phyloP scores from a whole-genome alignment of 2,113 vertebrate species.

The Bubo bubo region DNA sequence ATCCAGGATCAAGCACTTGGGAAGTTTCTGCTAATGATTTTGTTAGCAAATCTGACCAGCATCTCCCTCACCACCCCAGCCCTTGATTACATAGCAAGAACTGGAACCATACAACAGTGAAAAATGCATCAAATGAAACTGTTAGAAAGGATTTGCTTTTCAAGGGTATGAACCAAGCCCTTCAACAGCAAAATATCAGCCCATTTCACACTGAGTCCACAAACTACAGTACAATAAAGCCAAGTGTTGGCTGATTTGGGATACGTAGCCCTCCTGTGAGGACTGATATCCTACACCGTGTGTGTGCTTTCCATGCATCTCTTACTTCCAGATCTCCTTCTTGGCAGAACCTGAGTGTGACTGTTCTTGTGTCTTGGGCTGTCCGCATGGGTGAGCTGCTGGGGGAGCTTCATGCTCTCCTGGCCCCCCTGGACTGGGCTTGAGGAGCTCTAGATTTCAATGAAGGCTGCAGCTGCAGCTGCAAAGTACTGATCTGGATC shows the following conservation, averaged over 20 bases:
- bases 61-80: neutral
- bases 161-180: neutral
- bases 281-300: neutral
- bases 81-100: neutral
- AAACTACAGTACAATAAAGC: neutral
- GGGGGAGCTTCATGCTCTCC: neutral
- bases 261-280: neutral
- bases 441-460: neutral
- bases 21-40: neutral
- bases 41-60: neutral
- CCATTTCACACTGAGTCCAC: neutral
- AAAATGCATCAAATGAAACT: neutral
- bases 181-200: neutral
- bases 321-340: neutral
- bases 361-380: neutral
- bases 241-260: neutral
- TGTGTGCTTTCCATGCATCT: neutral
- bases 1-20: neutral
- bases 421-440: neutral
- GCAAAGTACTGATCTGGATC: slow-evolving; percentile 39
- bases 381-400: fast-evolving
- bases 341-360: neutral
- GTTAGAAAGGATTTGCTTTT: neutral
- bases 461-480: slow-evolving; percentile 33
- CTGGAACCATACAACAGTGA: neutral